These are phyloP conservation scores for Zaprionus gabonicus DNA, from an alignment of 1,140 invertebrate species.

Conservation along the genomic window DNA sequence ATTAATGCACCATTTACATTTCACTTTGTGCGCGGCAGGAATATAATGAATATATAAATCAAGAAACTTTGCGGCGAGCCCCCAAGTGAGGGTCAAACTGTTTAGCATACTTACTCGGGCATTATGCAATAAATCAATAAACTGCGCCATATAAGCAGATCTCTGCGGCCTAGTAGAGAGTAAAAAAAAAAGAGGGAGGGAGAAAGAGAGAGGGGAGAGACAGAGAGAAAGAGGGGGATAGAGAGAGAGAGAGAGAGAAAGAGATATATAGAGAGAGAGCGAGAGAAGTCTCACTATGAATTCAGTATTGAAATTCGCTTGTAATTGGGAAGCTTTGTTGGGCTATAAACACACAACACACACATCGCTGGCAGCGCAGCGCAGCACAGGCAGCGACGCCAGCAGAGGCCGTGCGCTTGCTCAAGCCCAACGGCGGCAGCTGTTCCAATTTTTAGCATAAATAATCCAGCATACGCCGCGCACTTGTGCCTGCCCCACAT, in stretches of 20 bases:
- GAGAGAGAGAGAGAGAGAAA: neutral
- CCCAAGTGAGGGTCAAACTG: conserved; percentile 39
- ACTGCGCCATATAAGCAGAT: conserved; percentile 17
- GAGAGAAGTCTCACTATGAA: neutral
- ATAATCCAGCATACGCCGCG: conserved; percentile 63
- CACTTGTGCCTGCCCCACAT: conserved; percentile 38
- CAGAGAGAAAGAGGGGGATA: too few relatives aligned
- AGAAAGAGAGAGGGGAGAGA: too few relatives aligned
- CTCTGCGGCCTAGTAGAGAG: neutral
- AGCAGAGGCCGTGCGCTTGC: neutral
- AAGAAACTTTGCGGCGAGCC: conserved; percentile 50
- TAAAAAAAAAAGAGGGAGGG: neutral
- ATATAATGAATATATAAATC: conserved; percentile 77
- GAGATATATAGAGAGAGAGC: too few relatives aligned
- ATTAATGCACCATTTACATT: conserved; percentile 70
- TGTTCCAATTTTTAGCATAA: conserved; percentile 82
- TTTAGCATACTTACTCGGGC: conserved; percentile 54
- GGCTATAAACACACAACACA: neutral
- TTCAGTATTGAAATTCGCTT: conserved; percentile 26
- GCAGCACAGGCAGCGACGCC: neutral
- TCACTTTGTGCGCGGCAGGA: conserved; percentile 50
- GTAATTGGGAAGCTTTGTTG: conserved; percentile 3
- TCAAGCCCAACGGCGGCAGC: conserved; percentile 54
- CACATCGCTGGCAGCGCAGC: conserved; percentile 5
- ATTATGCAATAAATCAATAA: conserved; percentile 67